A percentile compares a stretch with the other conserved stretches of the same genome.
Conservation (phyloP, 2,888 invertebrate genomes). For the Noctua comes region DNA sequence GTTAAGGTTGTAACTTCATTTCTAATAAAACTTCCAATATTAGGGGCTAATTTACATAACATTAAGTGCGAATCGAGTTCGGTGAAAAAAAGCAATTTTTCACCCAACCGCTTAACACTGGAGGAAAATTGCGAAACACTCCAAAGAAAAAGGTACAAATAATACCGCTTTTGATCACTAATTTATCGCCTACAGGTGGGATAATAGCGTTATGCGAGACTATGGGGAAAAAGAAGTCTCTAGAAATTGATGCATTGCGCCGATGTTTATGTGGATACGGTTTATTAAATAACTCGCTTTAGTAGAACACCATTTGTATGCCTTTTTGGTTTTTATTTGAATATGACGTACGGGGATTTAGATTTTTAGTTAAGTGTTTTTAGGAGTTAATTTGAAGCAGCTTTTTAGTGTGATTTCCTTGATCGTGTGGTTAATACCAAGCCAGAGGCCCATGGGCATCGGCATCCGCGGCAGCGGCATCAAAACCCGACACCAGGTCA, state of each 20-base stretch:
- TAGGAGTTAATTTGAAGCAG: neutral
- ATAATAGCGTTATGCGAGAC: slow-evolving; percentile 39
- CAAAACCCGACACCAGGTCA: neutral
- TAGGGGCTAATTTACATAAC: slow-evolving; percentile 58
- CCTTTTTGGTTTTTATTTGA: neutral
- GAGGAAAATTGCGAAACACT: slow-evolving; percentile 49
- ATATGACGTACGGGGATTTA: neutral
- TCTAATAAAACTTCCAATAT: slow-evolving; percentile 55
- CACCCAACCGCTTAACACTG: slow-evolving; percentile 55
- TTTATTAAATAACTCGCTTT: neutral
- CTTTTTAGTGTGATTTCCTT: neutral
- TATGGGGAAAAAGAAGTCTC: slow-evolving; percentile 11
- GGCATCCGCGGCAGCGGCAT: too few relatives aligned
- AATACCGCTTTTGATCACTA: slow-evolving; percentile 42
- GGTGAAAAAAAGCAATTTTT: slow-evolving; percentile 67
- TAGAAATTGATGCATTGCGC: slow-evolving; percentile 18
- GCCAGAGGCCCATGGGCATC: too few relatives aligned
- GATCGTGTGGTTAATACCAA: neutral
- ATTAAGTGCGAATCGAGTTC: slow-evolving; percentile 54
- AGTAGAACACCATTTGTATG: neutral
- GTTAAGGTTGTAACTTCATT: neutral
- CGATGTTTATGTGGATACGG: slow-evolving; percentile 12
- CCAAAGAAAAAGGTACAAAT: slow-evolving; percentile 51
- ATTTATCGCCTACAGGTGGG: slow-evolving; percentile 51
- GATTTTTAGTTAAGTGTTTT: neutral